These are phyloP conservation scores for Oreochromis tanganicae DNA, from an alignment of 2,113 vertebrate species.

Conservation along the genomic window DNA sequence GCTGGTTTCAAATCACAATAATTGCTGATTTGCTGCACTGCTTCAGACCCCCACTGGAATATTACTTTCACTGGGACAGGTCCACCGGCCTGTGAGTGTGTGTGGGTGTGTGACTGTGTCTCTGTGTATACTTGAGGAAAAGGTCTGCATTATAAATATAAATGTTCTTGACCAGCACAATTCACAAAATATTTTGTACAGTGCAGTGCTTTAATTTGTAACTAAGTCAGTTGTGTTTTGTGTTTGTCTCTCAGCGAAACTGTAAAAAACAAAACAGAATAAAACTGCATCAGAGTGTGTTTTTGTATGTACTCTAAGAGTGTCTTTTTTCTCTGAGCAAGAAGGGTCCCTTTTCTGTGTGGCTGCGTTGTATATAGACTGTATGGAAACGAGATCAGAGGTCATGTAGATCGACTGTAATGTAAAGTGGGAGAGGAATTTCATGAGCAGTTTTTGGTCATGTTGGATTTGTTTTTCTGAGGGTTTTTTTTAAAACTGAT, in stretches of 20 bases:
- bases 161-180: conserved; percentile 41
- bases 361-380: neutral
- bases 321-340: neutral
- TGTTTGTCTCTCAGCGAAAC: neutral
- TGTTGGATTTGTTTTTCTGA: conserved; percentile 59
- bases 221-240: neutral
- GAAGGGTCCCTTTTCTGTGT: neutral
- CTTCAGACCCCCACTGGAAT: conserved; percentile 6
- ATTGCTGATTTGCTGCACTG: conserved; percentile 3
- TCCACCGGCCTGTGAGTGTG: neutral
- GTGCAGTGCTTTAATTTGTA: conserved; percentile 27
- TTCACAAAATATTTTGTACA: conserved; percentile 18
- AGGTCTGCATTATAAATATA: conserved; percentile 15
- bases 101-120: neutral
- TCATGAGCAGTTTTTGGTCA: conserved; percentile 6
- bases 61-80: neutral
- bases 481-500: conserved; percentile 57
- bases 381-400: neutral
- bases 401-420: neutral
- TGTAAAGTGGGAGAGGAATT: neutral
- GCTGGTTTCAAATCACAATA: neutral
- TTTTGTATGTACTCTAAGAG: conserved; percentile 1
- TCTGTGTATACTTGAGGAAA: neutral
- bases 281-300: neutral
- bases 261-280: neutral